phyloP scores from a whole-genome alignment of 1,140 invertebrate genomes.

The Ctenoplectra terminalis region DNA sequence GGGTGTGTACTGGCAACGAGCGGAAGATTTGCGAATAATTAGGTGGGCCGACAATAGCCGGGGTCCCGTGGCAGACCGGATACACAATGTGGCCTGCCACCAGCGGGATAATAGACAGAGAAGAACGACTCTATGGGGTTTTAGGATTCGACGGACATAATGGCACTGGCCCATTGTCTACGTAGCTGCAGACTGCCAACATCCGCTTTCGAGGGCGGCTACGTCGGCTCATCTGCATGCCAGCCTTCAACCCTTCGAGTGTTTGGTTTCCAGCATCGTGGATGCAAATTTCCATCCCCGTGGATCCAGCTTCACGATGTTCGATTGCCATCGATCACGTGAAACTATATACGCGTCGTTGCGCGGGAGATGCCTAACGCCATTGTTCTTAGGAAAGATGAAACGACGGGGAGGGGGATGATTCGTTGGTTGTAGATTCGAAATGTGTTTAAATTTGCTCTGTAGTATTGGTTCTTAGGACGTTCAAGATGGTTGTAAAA shows the following conservation, averaged over 20 bases:
- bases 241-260: conserved; percentile 66
- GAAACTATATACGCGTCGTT: background rate
- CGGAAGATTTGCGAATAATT: conserved; percentile 81
- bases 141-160: conserved; percentile 80
- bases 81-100: conserved; percentile 78
- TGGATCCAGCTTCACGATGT: conserved; percentile 4
- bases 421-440: background rate
- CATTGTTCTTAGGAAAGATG: conserved; percentile 37
- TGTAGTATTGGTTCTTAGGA: background rate
- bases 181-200: conserved; percentile 79
- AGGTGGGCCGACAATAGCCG: conserved; percentile 77
- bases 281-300: conserved; percentile 60
- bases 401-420: background rate
- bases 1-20: conserved; percentile 59
- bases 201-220: conserved; percentile 76
- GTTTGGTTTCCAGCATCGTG: conserved; percentile 65
- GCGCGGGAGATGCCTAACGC: background rate
- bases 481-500: background rate
- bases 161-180: conserved; percentile 79
- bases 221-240: conserved; percentile 77
- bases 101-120: conserved; percentile 76
- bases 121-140: conserved; percentile 78
- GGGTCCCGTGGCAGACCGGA: conserved; percentile 72
- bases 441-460: background rate
- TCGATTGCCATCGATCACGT: conserved; percentile 49